Evolutionary conservation across 2,113 vertebrate species (phyloP), one percentile per base, ranked within the genome.

Genomic region (Suncus etruscus): DNA sequence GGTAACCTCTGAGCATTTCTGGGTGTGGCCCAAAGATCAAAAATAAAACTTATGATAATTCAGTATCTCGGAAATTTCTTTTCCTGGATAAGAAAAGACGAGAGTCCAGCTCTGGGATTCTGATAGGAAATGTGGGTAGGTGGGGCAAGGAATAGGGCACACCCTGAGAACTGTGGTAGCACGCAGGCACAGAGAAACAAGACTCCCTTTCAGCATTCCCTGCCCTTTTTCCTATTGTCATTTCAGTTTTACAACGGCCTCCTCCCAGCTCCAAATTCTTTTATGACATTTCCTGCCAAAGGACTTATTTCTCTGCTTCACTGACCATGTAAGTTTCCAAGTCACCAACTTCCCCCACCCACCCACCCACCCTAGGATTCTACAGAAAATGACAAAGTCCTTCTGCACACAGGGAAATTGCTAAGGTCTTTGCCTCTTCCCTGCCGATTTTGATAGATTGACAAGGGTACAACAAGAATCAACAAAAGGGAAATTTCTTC

Each of bases 271-370:
- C 25, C 5, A 12, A 54, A 90, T 66, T 58, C n/a, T 74, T 74
- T 68, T 24, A n/a, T 85, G 86, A 54, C 65, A 74, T 75, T 78
- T 95, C 72, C 77, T 65, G 48, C 20, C 82, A 58, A 29, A 63
- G 48, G 31, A 45, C 50, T 65, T 81, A 76, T 51, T 83, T 58
- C 16, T 61, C 47, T 58, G 54, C 58, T 87, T 66, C n/a, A 73
- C 73, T 18, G 31, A 58, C 75, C 29, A 31, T 11, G 14, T 24
- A 12, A 72, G 39, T 74, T 92, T 93, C 70, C 72, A 54, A 85
- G 58, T 66, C 18, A 74, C 12, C 45, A 48, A 24, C 50, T 32
- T 86, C 76, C 51, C 39, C 75, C 74, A 69, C 82, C 50, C 50
- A 50, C 29, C 32, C 51, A 86, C 50, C 74, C 89, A 68, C 61